Percentiles rank a stretch among this genome's conserved stretches.
Conservation (phyloP, 2,797 vertebrate genomes). For the Trematomus bernacchii region DNA sequence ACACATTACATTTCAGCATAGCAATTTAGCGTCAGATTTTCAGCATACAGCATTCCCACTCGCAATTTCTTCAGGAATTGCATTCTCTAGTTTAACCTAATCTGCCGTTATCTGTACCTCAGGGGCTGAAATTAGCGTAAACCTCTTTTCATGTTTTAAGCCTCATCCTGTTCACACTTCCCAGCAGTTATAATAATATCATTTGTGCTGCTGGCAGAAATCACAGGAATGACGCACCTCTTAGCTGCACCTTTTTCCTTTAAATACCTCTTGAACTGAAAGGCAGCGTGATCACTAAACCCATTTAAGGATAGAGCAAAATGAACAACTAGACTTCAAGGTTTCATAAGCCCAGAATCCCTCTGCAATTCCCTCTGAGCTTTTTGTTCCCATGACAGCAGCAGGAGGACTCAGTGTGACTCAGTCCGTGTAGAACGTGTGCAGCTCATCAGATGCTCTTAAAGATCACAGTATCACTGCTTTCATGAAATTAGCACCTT, state of each 20-base stretch:
- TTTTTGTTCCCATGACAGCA: slow-evolving; percentile 68
- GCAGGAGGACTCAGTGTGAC: slow-evolving; percentile 23
- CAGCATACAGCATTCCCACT: no score
- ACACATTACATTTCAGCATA: no score
- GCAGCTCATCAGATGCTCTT: slow-evolving; percentile 2
- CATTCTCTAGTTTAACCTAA: no score
- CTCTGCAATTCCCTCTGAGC: slow-evolving; percentile 29
- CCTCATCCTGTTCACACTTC: slow-evolving; percentile 1
- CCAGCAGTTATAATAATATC: background rate
- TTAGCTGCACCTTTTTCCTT: slow-evolving; percentile 11
- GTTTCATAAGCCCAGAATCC: slow-evolving; percentile 36
- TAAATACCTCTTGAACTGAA: slow-evolving; percentile 25
- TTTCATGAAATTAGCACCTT: slow-evolving; percentile 5
- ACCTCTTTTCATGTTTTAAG: slow-evolving; percentile 2
- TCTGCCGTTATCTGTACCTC: slow-evolving; percentile 23
- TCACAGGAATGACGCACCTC: background rate
- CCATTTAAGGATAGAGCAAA: slow-evolving; percentile 24
- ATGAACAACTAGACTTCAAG: slow-evolving; percentile 21
- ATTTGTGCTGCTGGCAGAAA: background rate
- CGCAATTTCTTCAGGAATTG: no score
- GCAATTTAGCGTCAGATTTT: no score
- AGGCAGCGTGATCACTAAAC: slow-evolving; percentile 11
- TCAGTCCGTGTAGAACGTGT: slow-evolving; percentile 4
- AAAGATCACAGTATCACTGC: background rate
- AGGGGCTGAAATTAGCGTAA: slow-evolving; percentile 20